These are phyloP conservation scores for Sterrhoptilus dennistouni DNA, from an alignment of 2,113 vertebrate genomes.

Conservation along the genomic window DNA sequence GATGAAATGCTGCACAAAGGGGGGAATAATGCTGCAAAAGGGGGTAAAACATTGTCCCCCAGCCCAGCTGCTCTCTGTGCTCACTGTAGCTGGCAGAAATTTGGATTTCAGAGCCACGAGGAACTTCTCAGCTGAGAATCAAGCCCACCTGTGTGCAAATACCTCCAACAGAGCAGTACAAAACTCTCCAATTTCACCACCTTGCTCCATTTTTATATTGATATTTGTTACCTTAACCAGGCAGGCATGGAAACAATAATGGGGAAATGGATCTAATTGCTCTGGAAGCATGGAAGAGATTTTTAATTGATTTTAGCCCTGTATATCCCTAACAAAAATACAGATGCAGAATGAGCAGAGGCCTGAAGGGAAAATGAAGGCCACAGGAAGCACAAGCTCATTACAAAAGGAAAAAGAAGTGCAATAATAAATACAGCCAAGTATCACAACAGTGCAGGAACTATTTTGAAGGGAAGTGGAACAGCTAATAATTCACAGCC, in stretches of 20 bases:
- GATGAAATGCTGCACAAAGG: neutral
- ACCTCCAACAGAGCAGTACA: neutral
- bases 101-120: accelerated
- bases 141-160: neutral
- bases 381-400: neutral
- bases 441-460: conserved; percentile 43
- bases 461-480: conserved; percentile 44
- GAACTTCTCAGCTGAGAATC: neutral
- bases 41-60: neutral
- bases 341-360: neutral
- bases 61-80: neutral
- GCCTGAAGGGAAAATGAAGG: neutral
- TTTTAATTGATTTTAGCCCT: neutral
- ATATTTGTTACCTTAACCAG: neutral
- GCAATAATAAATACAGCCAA: conserved; percentile 25
- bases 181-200: neutral
- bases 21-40: neutral
- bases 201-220: neutral
- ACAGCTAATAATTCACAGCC: conserved; percentile 58
- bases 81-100: neutral
- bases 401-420: neutral
- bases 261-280: neutral
- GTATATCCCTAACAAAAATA: neutral
- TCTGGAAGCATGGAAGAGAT: neutral
- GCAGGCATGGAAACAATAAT: neutral